Evolutionary conservation across 2,113 vertebrate species (phyloP).

Genomic region (Dicaeum eximium): DNA sequence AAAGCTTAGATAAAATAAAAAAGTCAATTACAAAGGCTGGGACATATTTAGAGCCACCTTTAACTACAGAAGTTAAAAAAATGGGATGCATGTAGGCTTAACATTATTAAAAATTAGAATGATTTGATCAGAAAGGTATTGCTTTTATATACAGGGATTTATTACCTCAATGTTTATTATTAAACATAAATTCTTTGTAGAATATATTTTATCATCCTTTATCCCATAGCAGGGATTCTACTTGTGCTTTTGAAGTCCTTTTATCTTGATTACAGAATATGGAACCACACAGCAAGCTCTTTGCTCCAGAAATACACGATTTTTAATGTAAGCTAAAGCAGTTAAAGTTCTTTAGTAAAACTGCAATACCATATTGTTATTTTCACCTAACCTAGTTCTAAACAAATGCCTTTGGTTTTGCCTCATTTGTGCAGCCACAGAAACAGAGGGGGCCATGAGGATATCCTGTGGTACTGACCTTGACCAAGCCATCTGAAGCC

Average conservation of each 20-base stretch:
- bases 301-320: not conserved
- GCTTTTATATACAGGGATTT: not conserved
- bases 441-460: not conserved
- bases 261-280: not conserved
- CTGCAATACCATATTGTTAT: not conserved
- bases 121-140: not conserved
- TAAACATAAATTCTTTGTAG: not conserved
- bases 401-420: not conserved
- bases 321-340: not conserved
- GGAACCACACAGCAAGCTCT: not conserved
- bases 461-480: not conserved
- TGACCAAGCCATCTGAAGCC: not conserved
- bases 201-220: not conserved
- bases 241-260: not conserved
- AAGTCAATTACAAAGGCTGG: not conserved
- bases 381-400: not conserved
- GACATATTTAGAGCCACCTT: not conserved
- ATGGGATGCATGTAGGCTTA: not conserved
- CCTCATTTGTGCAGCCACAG: not conserved
- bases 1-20: not conserved
- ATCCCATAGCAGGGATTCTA: not conserved
- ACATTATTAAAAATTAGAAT: not conserved
- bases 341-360: not conserved
- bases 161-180: not conserved
- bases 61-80: not conserved